Conservation (phyloP, 2,888 invertebrate species). For the Belgica antarctica region DNA sequence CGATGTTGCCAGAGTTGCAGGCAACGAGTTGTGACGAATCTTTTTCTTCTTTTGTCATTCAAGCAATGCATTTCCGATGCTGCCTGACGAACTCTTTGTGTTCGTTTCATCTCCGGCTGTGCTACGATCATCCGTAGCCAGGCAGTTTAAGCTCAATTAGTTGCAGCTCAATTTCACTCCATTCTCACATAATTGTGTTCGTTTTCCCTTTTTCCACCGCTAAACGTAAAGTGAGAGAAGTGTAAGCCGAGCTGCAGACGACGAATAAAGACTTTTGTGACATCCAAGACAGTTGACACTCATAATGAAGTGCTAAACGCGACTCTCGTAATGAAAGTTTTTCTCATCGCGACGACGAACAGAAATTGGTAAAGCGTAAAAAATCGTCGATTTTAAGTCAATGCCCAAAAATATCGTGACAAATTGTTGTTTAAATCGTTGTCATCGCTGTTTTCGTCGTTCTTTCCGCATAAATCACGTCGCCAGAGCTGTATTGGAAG, state of each 20-base stretch:
- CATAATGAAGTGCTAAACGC: background rate
- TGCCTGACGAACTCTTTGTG: background rate
- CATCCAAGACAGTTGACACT: background rate
- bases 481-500: background rate
- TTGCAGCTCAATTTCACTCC: constrained; percentile 4
- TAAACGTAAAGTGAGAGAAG: background rate
- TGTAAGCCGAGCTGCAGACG: background rate
- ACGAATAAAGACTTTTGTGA: constrained; percentile 9
- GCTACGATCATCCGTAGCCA: background rate
- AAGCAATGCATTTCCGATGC: constrained; percentile 2
- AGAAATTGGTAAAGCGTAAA: background rate
- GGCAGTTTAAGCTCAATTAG: constrained; percentile 9
- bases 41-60: background rate
- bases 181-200: constrained; percentile 13
- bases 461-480: background rate
- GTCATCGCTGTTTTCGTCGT: too few species aligned
- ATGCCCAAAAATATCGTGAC: too few species aligned
- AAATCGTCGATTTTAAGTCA: too few species aligned
- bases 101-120: background rate
- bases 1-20: constrained; percentile 9
- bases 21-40: background rate
- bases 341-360: background rate
- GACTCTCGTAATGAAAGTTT: background rate
- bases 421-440: too few species aligned
- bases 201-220: background rate